Conservation (phyloP, 1,140 invertebrate species). For the Steinernema khuongi region DNA sequence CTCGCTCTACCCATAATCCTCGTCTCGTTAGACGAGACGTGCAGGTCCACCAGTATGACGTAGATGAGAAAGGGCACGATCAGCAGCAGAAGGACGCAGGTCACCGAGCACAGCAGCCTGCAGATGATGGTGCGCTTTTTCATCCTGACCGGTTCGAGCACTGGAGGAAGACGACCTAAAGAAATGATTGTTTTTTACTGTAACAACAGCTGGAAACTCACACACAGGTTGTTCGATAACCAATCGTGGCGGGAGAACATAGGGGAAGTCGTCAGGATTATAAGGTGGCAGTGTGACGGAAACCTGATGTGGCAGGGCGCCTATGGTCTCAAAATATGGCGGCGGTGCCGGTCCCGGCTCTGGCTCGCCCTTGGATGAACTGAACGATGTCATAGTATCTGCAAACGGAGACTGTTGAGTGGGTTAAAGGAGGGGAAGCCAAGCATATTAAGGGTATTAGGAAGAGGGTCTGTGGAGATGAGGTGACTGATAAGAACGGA, state of each 20-base stretch:
- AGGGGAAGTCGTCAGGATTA: not conserved
- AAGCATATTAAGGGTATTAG: not conserved
- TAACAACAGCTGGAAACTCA: too few species aligned
- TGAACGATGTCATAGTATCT: not conserved
- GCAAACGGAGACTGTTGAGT: not conserved
- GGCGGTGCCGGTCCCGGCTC: not conserved
- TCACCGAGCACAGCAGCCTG: not conserved
- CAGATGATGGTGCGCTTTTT: not conserved
- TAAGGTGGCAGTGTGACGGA: not conserved
- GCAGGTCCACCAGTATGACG: not conserved
- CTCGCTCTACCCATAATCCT: too few species aligned
- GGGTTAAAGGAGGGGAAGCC: not conserved
- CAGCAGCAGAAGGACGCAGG: not conserved
- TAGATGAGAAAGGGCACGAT: not conserved
- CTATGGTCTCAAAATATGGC: not conserved
- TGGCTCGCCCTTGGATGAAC: not conserved
- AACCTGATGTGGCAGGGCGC: not conserved
- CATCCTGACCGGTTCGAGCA: not conserved
- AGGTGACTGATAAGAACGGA: not conserved
- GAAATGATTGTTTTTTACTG: too few species aligned
- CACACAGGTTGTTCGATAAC: too few species aligned
- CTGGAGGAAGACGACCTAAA: too few species aligned
- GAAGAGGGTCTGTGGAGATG: too few species aligned
- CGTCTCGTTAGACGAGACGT: too few species aligned
- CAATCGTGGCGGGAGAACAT: not conserved